A percentile compares a stretch with the other conserved stretches of the same genome.
Evolutionary conservation across 2,888 invertebrate genomes (phyloP).

Genomic region (Pelosia muscerda): DNA sequence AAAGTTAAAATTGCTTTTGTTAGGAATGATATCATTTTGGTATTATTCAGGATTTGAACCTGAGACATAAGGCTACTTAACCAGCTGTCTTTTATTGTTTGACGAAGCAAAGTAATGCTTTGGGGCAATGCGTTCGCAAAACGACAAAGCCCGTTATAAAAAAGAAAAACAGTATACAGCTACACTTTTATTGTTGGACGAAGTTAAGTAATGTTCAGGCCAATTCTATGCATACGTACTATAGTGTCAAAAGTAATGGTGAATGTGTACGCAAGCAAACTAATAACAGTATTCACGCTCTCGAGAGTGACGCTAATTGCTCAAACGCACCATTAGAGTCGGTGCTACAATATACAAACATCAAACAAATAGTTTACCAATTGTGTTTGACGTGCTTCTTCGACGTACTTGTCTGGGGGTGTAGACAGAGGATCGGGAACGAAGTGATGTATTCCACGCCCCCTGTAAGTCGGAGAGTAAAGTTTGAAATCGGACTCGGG

Average conservation of each 20-base stretch:
- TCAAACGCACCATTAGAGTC: slow-evolving; percentile 32
- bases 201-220: neutral
- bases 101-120: neutral
- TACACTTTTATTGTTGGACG: neutral
- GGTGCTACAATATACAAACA: slow-evolving; percentile 20
- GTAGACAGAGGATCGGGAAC: neutral
- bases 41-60: too few species aligned
- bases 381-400: neutral
- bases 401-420: neutral
- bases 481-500: too few species aligned
- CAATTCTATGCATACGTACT: slow-evolving; percentile 13
- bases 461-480: too few species aligned
- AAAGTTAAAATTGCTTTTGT: neutral
- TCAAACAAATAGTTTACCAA: neutral
- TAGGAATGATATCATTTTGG: too few species aligned
- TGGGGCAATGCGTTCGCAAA: too few species aligned
- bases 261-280: slow-evolving; percentile 53
- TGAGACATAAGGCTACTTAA: too few species aligned
- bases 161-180: too few species aligned
- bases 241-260: slow-evolving; percentile 47
- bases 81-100: neutral
- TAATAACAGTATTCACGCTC: slow-evolving; percentile 63
- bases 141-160: too few species aligned
- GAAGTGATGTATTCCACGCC: too few species aligned
- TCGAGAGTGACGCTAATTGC: slow-evolving; percentile 53